These are phyloP conservation scores for Reticulitermes lucifugus DNA, from an alignment of 2,888 invertebrate genomes.

Conservation along the genomic window DNA sequence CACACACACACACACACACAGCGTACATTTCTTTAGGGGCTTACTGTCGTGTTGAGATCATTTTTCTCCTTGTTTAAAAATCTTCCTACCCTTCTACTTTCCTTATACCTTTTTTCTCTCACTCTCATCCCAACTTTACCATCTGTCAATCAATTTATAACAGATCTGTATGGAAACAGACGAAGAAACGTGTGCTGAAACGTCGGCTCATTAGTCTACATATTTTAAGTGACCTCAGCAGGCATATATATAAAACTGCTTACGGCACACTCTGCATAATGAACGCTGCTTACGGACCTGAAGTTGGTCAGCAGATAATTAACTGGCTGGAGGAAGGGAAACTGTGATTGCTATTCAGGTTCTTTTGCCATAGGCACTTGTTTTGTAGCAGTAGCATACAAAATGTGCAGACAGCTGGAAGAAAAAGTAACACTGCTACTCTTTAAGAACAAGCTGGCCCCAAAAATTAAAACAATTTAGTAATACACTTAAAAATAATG, in stretches of 20 bases:
- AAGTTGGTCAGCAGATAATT: slow-evolving; percentile 4
- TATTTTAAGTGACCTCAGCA: no score
- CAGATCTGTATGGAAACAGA: no score
- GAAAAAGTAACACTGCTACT: not conserved
- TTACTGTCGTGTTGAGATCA: no score
- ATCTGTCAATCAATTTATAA: no score
- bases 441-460: not conserved
- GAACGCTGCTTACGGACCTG: not conserved
- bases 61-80: no score
- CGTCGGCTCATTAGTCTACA: no score
- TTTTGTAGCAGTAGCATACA: not conserved
- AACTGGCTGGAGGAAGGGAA: not conserved
- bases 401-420: not conserved
- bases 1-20: no score
- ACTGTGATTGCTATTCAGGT: not conserved
- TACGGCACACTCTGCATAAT: not conserved
- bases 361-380: not conserved
- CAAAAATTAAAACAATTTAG: not conserved
- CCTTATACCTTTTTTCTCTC: no score
- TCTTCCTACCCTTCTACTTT: no score
- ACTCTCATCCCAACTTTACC: no score
- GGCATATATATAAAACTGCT: not conserved
- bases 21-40: no score
- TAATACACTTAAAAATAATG: not conserved
- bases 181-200: no score